Evolutionary conservation across 2,113 vertebrate species (phyloP), one percentile per base, ranked within the genome.

Genomic region (Neolamprologus longior): DNA sequence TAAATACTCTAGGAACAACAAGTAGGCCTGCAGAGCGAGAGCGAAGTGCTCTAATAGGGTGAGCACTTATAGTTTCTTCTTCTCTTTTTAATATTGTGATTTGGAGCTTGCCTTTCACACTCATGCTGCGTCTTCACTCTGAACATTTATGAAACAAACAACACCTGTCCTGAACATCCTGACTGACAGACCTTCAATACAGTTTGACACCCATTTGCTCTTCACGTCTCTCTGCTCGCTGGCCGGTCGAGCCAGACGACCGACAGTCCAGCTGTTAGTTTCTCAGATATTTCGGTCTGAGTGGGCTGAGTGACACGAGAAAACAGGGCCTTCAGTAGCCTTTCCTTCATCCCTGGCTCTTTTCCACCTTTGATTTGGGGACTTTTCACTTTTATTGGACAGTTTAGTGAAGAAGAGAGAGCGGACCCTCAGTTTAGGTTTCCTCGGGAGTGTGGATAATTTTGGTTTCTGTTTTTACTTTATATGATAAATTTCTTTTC

Each of bases 321-420:
- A 1, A 68, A 14, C 33, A 2, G 0, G 0, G 2, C 63, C 63
- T 14, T 37, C 63, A 8, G 17, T 21, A 21, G 4, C 33, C 7
- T 40, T 9, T 40, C 19, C 63, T 68, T 68, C 33, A 5, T 68
- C 63, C 19, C 3, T 21, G 33, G 3, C 33, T 68, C 19, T 37
- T 66, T 3, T n/a, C 17, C 58, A 35, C 31, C 9, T 63, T n/a
- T 63, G 28, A 33, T 61, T 61, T 61, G 9, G 28, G 9, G 57
- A 31, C 15, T 63, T 63, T 66, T 66, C 61, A n/a, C 31, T 66
- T 66, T 66, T 66, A 3, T 66, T 66, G 61, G 61, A 37, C 61
- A 66, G 61, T 66, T 66, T 5, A 37, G 31, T 0, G 0, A n/a
- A n/a, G 31, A 37, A 37, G 31, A 66, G 0, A 13, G 61, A n/a